Evolutionary conservation across 2,888 invertebrate species (phyloP).

Genomic region (Cerastis rubricosa): DNA sequence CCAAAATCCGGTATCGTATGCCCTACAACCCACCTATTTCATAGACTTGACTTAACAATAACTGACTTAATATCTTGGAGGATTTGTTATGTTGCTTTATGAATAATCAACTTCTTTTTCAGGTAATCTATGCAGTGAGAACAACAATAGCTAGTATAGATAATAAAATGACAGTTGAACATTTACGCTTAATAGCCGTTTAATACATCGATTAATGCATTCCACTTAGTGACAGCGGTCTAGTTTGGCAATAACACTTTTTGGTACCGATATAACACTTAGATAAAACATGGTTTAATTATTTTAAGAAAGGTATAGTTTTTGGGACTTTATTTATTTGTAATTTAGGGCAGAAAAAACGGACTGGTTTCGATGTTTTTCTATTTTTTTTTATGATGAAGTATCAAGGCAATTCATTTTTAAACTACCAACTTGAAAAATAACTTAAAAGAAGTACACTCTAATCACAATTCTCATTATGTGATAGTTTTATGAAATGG

Average conservation of each 20-base stretch:
- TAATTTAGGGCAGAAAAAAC: not conserved
- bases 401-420: not conserved
- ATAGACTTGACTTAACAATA: no score
- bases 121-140: slow-evolving; percentile 32
- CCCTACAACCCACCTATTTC: no score
- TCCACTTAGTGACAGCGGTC: slow-evolving; percentile 48
- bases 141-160: slow-evolving; percentile 16
- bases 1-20: no score
- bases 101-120: slow-evolving; percentile 2
- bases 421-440: not conserved
- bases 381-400: not conserved
- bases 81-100: no score
- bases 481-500: not conserved
- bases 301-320: not conserved
- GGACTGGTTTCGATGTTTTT: not conserved
- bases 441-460: not conserved
- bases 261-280: not conserved
- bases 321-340: not conserved
- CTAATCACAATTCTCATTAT: not conserved
- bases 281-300: not conserved
- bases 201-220: slow-evolving; percentile 61
- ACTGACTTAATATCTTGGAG: no score
- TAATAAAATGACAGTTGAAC: slow-evolving; percentile 17
- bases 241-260: slow-evolving; percentile 41
- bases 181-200: slow-evolving; percentile 46